Evolutionary conservation across 2,113 vertebrate species (phyloP).

Genomic region (Cepphus grylle): DNA sequence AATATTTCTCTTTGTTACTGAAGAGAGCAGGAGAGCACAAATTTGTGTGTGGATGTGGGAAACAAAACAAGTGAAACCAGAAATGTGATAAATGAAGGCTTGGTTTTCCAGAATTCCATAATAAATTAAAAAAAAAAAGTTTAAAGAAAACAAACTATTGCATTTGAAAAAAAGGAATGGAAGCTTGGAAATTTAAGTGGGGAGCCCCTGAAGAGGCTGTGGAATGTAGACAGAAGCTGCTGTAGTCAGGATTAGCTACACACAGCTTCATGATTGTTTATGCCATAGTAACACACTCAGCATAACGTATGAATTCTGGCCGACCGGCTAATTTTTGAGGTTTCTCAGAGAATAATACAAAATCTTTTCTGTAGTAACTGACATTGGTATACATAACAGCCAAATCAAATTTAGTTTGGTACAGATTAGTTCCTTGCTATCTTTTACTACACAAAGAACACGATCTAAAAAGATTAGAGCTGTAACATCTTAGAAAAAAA

Average conservation of each 20-base stretch:
- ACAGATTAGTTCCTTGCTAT: neutral
- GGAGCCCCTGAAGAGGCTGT: neutral
- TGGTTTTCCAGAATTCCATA: neutral
- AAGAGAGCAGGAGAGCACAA: neutral
- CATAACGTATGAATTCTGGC: neutral
- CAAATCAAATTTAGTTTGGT: neutral
- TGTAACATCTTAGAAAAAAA: neutral
- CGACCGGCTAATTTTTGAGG: neutral
- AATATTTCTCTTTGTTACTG: neutral
- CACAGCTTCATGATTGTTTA: neutral
- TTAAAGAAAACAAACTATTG: neutral
- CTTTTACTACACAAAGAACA: neutral
- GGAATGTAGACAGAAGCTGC: neutral
- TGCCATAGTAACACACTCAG: neutral
- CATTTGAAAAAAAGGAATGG: neutral
- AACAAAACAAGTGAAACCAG: neutral
- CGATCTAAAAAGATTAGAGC: neutral
- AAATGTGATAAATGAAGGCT: neutral
- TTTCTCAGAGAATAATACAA: neutral
- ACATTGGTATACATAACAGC: neutral
- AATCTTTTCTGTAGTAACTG: neutral
- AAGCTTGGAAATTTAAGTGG: neutral
- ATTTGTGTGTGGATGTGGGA: fast-evolving
- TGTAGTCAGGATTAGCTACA: neutral
- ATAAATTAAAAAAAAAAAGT: neutral